Base-by-base conservation (phyloP, 2,797 vertebrate species). In the Ceryle rudis region DNA sequence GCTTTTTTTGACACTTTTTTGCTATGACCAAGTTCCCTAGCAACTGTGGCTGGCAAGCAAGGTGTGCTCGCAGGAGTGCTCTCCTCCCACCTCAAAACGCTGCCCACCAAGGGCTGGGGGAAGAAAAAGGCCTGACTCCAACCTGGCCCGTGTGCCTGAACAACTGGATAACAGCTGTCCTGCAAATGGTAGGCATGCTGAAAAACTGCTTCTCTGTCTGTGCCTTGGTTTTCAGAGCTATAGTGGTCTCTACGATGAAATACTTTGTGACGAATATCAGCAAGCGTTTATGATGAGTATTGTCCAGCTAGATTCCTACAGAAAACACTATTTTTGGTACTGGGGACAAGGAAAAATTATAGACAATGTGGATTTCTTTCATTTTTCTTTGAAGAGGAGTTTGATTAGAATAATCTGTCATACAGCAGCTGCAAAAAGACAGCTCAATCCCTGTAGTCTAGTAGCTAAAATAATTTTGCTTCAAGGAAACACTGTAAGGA, bases 381-480 rank as follows among this genome's bases (percentile, higher is more conserved):
- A 10, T 35, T 74, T 64, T 75, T 47, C 33, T 79, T 91, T 52
- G 51, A 51, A 69, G 49, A 80, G 5, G 37, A 46, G 28, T 66
- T 90, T 73, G 35, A 23, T 90, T 70, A n/a, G 33, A 55, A 47
- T 78, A 69, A 77, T 88, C 29, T 73, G 51, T 79, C 35, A 57
- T 6, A 54, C 33, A 73, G 73, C 51, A 84, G 66, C 58, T 89
- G 55, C 55, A 79, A 31, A 85, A 93, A 80, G 35, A 35, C 19
- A 81, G 21, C 35, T 1, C 21, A 74, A 2, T 13, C 41, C 60
- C 47, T 86, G 61, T 1, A 14, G 20, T 65, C 8, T 58, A 44
- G 21, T 41, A 21, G 37, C 6, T 6, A 35, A 75, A 52, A 71
- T 31, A 13, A 16, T 37, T 88, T 81, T 54, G 51, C 49, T 71